Conservation (phyloP, 64 coral and sea anemone genomes). For the Anthopleura sola region DNA sequence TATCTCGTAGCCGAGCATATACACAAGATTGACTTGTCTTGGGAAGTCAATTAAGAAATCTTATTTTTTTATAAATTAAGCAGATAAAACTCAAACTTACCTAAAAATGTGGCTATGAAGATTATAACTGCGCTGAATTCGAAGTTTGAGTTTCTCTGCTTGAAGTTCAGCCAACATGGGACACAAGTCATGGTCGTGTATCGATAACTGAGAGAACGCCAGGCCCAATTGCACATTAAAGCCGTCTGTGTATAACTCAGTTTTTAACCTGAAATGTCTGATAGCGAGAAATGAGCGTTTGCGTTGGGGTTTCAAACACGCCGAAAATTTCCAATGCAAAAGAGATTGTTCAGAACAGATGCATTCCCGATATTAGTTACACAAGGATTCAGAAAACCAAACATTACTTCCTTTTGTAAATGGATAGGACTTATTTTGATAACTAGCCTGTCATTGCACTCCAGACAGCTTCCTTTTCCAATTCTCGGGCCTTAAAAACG, state of each 20-base stretch:
- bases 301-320: neutral
- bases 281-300: neutral
- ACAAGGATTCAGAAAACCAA: constrained; percentile 3
- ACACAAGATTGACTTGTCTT: too few relatives aligned
- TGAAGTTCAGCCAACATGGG: neutral
- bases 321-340: constrained; percentile 10
- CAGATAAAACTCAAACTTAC: neutral
- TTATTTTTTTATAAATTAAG: too few relatives aligned
- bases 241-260: neutral
- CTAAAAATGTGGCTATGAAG: neutral
- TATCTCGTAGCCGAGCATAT: too few relatives aligned
- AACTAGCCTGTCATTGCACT: neutral
- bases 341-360: constrained; percentile 5
- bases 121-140: neutral
- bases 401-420: constrained; percentile 11
- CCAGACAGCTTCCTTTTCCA: constrained; percentile 16
- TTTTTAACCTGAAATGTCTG: neutral
- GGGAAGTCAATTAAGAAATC: too few relatives aligned
- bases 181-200: neutral
- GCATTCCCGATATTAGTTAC: constrained; percentile 7
- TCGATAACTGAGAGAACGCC: too few relatives aligned
- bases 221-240: neutral
- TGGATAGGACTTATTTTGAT: neutral
- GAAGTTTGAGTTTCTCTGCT: neutral
- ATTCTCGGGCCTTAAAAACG: neutral